Conservation (phyloP, 1,140 invertebrate species). For the Thalassaphorura encarpata region DNA sequence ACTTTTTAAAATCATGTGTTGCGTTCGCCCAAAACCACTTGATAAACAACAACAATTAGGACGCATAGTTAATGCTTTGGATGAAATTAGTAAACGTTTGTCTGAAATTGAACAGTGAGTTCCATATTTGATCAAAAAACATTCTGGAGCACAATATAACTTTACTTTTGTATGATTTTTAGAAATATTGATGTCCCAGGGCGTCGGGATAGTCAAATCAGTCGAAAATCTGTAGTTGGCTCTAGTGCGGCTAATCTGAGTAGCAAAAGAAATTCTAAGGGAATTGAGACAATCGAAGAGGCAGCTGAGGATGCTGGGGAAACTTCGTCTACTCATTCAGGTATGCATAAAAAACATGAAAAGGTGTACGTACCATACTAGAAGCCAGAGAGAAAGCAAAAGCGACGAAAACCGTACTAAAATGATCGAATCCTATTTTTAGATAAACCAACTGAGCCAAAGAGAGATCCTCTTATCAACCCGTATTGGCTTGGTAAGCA, state of each 20-base stretch:
- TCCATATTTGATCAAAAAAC: no score
- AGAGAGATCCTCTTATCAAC: slow-evolving; percentile 43
- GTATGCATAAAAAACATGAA: slow-evolving; percentile 37
- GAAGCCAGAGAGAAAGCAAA: slow-evolving; percentile 4
- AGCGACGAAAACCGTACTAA: background rate
- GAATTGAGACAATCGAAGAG: background rate
- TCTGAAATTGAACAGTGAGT: slow-evolving; percentile 68
- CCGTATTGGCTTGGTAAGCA: slow-evolving; percentile 61
- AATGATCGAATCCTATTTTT: background rate
- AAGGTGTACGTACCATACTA: background rate
- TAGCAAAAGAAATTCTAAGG: no score
- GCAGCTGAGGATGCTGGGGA: slow-evolving; percentile 1
- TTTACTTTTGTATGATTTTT: slow-evolving; percentile 52
- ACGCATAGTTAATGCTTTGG: slow-evolving; percentile 70
- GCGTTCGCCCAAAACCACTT: slow-evolving; percentile 73
- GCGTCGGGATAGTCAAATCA: no score
- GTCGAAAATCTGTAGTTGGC: no score
- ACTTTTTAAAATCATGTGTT: slow-evolving; percentile 78
- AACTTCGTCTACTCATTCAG: background rate
- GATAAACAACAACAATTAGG: slow-evolving; percentile 79
- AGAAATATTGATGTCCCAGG: slow-evolving; percentile 35
- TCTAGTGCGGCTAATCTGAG: no score
- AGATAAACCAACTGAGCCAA: background rate
- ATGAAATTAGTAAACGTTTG: slow-evolving; percentile 63
- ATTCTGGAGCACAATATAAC: no score